Conservation (phyloP, 2,797 vertebrate genomes). For the Hypotaenidia okinawae region DNA sequence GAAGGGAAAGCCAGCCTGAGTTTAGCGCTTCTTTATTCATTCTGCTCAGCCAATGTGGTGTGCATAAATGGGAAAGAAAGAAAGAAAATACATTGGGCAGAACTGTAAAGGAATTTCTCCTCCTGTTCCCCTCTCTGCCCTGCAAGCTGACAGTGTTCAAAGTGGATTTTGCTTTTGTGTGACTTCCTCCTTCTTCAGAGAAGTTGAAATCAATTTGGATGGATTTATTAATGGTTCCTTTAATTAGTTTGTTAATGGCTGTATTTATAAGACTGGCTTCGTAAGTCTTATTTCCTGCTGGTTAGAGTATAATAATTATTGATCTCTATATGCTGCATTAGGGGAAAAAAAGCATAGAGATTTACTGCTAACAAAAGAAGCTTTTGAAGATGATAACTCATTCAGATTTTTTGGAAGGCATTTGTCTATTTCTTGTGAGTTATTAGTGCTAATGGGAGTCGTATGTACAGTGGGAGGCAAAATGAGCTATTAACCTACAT, state of each 20-base stretch:
- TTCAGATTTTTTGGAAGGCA: background rate
- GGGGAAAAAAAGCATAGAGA: background rate
- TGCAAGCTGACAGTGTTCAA: background rate
- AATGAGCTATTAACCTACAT: background rate
- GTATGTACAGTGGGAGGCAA: background rate
- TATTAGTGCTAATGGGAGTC: background rate
- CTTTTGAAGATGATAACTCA: background rate
- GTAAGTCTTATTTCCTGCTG: background rate
- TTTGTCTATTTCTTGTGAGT: background rate
- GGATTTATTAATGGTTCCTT: constrained; percentile 35
- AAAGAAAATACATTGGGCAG: background rate
- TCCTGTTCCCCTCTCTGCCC: background rate
- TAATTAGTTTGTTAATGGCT: constrained; percentile 54
- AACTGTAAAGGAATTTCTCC: background rate
- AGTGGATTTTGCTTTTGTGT: background rate
- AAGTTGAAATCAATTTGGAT: background rate
- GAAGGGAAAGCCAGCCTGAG: background rate
- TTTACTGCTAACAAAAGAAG: background rate
- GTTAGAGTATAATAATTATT: background rate
- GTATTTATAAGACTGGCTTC: background rate
- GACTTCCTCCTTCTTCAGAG: background rate
- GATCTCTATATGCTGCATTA: background rate
- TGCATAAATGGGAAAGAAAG: background rate
- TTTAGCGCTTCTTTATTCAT: background rate
- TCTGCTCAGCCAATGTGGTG: background rate